These are phyloP conservation scores for Tribolium madens DNA, from an alignment of 1,140 invertebrate species.

Conservation along the genomic window DNA sequence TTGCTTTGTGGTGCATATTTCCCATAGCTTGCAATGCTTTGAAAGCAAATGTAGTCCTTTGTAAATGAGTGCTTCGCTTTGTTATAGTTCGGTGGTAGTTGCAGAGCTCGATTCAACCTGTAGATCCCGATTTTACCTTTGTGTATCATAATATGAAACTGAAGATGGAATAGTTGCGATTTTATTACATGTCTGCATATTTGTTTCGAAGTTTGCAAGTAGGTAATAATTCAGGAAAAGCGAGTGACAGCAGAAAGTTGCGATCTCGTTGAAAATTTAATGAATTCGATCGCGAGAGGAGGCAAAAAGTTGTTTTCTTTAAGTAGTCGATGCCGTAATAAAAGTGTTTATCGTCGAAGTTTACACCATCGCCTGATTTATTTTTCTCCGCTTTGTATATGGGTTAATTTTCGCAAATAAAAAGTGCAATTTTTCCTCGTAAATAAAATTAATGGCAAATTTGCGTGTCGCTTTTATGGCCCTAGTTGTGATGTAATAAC, in stretches of 20 bases:
- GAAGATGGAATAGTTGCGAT: not conserved
- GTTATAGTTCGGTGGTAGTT: not conserved
- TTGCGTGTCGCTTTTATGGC: constrained; percentile 17
- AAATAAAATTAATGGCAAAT: constrained; percentile 20
- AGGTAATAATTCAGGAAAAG: not conserved
- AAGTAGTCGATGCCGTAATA: not conserved
- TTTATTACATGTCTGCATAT: not conserved
- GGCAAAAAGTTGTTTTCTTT: not conserved
- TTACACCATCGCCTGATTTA: not conserved
- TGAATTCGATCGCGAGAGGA: not conserved
- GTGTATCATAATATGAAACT: not conserved
- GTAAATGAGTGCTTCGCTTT: not conserved
- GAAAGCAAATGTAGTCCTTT: not conserved
- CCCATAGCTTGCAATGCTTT: not conserved
- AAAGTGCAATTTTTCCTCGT: constrained; percentile 21
- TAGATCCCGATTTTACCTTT: not conserved
- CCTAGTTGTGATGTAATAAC: constrained; percentile 22
- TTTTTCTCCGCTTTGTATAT: not conserved
- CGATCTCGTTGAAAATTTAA: not conserved
- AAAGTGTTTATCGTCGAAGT: not conserved
- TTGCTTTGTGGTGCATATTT: not conserved
- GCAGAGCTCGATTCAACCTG: not conserved
- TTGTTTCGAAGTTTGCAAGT: not conserved
- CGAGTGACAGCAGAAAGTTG: not conserved
- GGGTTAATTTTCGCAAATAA: constrained; percentile 12